A percentile compares a stretch with the other conserved stretches of the same genome.
These are phyloP conservation scores for Plestiodon gilberti DNA, from an alignment of 2,113 vertebrate species.

Conservation along the genomic window DNA sequence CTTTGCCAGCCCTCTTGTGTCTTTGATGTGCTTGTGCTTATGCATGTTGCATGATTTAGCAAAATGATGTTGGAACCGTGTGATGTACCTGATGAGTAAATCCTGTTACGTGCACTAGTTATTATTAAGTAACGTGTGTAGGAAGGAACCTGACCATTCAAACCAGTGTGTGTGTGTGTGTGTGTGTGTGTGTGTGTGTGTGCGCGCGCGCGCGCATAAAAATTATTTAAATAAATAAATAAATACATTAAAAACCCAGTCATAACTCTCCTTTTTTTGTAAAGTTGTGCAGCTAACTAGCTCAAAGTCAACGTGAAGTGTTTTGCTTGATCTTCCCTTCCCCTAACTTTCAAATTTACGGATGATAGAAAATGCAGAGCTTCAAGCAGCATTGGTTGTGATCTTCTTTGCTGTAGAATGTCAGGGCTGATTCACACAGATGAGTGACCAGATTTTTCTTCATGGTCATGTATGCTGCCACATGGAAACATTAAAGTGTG, in stretches of 20 bases:
- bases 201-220: no score
- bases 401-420: neutral
- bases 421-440: neutral
- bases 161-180: neutral
- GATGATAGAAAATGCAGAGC: slow-evolving; percentile 30
- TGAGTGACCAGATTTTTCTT: no score
- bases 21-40: neutral
- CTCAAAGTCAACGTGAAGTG: slow-evolving; percentile 41
- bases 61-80: neutral
- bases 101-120: neutral
- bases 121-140: neutral
- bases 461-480: neutral
- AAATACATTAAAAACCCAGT: no score
- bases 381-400: neutral
- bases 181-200: no score
- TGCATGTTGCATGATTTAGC: neutral
- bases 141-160: neutral
- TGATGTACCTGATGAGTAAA: neutral
- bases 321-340: slow-evolving; percentile 33
- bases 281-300: slow-evolving; percentile 39
- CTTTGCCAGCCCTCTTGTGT: slow-evolving; percentile 5
- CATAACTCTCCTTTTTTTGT: neutral
- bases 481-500: neutral
- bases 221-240: neutral
- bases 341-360: slow-evolving; percentile 47